These are phyloP conservation scores for Megathymus violae DNA, from an alignment of 1,140 invertebrate genomes.

Conservation along the genomic window DNA sequence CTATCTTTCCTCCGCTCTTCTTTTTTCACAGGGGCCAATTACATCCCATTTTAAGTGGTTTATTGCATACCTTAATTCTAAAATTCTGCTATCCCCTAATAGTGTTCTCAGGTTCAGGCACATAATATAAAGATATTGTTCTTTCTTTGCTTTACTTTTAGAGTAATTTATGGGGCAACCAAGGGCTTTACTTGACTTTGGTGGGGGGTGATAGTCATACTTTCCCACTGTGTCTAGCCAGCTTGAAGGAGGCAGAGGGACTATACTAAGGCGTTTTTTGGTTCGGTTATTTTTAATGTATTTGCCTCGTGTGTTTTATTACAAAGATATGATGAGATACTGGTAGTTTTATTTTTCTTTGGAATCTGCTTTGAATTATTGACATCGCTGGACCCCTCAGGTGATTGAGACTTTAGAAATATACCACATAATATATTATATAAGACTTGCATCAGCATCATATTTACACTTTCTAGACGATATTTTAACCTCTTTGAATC, in stretches of 20 bases:
- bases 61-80: slow-evolving; percentile 32
- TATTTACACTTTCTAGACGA: no score
- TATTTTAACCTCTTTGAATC: no score
- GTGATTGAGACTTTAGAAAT: no score
- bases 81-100: slow-evolving; percentile 33
- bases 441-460: no score
- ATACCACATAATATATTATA: no score
- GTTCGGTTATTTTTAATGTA: slow-evolving; percentile 13
- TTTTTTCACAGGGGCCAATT: slow-evolving; percentile 39
- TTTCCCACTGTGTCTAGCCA: slow-evolving; percentile 37
- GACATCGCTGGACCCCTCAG: neutral
- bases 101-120: slow-evolving; percentile 39
- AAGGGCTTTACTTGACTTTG: neutral
- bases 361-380: neutral
- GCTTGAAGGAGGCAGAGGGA: slow-evolving; percentile 40
- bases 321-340: neutral
- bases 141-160: neutral
- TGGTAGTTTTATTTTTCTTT: neutral
- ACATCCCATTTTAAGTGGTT: slow-evolving; percentile 37
- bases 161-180: neutral
- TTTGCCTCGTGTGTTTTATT: neutral
- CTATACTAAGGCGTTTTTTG: slow-evolving; percentile 25
- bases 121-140: slow-evolving; percentile 26
- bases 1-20: slow-evolving; percentile 37
- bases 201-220: slow-evolving; percentile 36